These are phyloP conservation scores for Apeira syringaria DNA, from an alignment of 2,888 invertebrate species.

Conservation along the genomic window DNA sequence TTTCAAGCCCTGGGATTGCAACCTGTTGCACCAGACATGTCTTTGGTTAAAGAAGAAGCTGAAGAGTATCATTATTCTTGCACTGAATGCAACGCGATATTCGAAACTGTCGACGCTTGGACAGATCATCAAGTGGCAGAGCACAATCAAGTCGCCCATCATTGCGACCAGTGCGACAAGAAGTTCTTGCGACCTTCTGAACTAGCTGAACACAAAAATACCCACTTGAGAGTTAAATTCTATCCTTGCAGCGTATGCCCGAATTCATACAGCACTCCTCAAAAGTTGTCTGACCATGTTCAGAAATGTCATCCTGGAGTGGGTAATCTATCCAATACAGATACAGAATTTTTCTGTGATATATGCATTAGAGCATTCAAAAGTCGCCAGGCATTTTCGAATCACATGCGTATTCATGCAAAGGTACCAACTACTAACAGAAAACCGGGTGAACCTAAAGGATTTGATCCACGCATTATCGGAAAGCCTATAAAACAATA, in stretches of 20 bases:
- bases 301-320: slow-evolving; percentile 75
- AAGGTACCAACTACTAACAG: slow-evolving; percentile 78
- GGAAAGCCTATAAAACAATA: slow-evolving; percentile 71
- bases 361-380: slow-evolving; percentile 85
- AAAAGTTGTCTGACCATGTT: slow-evolving; percentile 83
- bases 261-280: slow-evolving; percentile 85
- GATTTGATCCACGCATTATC: slow-evolving; percentile 70
- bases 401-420: slow-evolving; percentile 81
- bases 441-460: slow-evolving; percentile 63
- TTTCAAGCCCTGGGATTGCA: slow-evolving; percentile 62
- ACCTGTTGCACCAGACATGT: slow-evolving; percentile 62
- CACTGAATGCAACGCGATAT: slow-evolving; percentile 84
- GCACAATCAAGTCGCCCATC: slow-evolving; percentile 79
- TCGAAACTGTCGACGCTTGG: slow-evolving; percentile 82
- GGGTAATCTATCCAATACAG: slow-evolving; percentile 44
- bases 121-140: slow-evolving; percentile 82
- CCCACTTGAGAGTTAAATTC: slow-evolving; percentile 86
- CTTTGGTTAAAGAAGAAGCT: slow-evolving; percentile 74
- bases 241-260: slow-evolving; percentile 84
- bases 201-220: slow-evolving; percentile 86
- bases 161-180: slow-evolving; percentile 86
- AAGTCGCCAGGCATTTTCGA: slow-evolving; percentile 80
- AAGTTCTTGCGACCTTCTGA: slow-evolving; percentile 84
- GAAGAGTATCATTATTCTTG: slow-evolving; percentile 84
- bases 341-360: slow-evolving; percentile 78